A percentile compares a stretch with the other conserved stretches of the same genome.
phyloP scores from a whole-genome alignment of 2,797 vertebrate species.

The Octomys mimax region DNA sequence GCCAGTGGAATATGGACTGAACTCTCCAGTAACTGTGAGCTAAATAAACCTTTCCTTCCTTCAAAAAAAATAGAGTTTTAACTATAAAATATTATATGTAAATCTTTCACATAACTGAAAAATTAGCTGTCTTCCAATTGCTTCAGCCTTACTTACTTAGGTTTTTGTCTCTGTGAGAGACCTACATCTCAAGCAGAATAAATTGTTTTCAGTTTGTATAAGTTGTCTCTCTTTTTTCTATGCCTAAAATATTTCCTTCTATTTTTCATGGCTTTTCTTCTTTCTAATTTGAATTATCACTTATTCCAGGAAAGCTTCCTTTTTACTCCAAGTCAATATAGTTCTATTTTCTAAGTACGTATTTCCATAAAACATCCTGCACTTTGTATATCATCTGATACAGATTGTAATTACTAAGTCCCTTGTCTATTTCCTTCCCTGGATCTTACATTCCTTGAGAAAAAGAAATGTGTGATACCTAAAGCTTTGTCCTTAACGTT shows the following conservation, averaged over 20 bases:
- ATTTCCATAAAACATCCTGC: background rate
- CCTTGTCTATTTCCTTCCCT: background rate
- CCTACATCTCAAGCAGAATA: background rate
- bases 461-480: background rate
- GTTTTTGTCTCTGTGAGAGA: background rate
- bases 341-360: background rate
- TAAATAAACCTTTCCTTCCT: too few relatives aligned
- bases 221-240: background rate
- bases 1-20: too few relatives aligned
- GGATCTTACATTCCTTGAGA: background rate
- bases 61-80: background rate
- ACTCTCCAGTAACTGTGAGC: too few relatives aligned
- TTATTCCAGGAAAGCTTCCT: conserved; percentile 16
- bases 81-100: background rate
- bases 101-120: background rate
- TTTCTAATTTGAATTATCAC: background rate
- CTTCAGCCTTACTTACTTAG: background rate
- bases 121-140: background rate
- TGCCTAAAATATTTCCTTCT: background rate
- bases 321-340: background rate
- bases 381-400: background rate
- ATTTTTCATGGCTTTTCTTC: background rate
- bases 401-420: background rate
- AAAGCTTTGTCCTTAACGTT: background rate
- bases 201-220: background rate